Evolutionary conservation across 2,888 invertebrate species (phyloP), one percentile per base, ranked within the genome.

Genomic region (Leptothorax acervorum): DNA sequence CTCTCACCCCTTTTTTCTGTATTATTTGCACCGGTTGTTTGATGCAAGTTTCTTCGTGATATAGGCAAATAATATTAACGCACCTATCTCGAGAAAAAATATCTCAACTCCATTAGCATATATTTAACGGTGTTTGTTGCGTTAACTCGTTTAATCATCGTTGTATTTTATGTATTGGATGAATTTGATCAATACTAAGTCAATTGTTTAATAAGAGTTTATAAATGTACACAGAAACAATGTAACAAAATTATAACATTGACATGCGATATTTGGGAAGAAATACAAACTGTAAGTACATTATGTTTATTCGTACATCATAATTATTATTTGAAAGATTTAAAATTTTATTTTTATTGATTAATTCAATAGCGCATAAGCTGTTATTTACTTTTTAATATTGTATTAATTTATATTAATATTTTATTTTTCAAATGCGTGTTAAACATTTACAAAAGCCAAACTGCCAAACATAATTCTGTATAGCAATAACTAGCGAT

Each of bases 391-490:
- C 39, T 18, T 73, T 39, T 73, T 8, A 39, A 39, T 23, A 8
- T 73, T 23, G 39, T 9, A 18, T 35, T 35, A 35, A 35, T 35
- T 35, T 35, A 6, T 35, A 35, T 35, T 35, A 35, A 35, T 35
- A 35, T 73, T 55, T 73, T 3, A 11, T 28, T 23, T 57, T 39
- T 73, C 18, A 57, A 66, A 45, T 18, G 39, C 11, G 15, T 5
- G 23, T 39, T 35, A 31, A 48, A 39, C 23, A 23, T 35, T 65
- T 55, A 15, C 3, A 23, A 15, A n/a, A 51, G n/a, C 31, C 31
- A 53, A 71, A 71, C 6, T 71, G 53, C 31, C 70, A 71, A 55
- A 55, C 55, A 53, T n/a, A 53, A n/a, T 71, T 53, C 23, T 53
- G 12, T 8, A 35, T 35, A 11, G 28, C 31, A 60, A 42, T 11